Conservation (phyloP, 1,140 invertebrate genomes). For the Acromyrmex heyeri region DNA sequence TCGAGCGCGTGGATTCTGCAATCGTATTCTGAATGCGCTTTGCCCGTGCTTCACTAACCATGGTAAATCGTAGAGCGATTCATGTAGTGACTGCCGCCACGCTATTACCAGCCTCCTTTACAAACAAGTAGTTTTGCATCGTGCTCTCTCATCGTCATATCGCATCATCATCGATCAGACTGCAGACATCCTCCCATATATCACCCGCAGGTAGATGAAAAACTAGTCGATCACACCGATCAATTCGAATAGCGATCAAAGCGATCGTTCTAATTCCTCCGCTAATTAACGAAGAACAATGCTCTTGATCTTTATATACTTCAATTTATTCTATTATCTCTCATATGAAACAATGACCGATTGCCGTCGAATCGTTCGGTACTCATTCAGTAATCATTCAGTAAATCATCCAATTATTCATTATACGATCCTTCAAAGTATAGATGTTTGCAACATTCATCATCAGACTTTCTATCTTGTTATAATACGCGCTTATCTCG, state of each 20-base stretch:
- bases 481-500: background rate
- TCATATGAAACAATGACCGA: background rate
- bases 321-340: background rate
- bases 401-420: constrained; percentile 27
- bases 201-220: constrained; percentile 39
- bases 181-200: constrained; percentile 42
- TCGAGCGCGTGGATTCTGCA: constrained; percentile 86
- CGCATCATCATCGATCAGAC: constrained; percentile 42
- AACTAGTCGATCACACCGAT: constrained; percentile 34
- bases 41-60: constrained; percentile 86
- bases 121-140: constrained; percentile 60
- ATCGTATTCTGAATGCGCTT: constrained; percentile 84
- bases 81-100: constrained; percentile 41
- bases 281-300: background rate
- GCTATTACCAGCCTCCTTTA: constrained; percentile 39
- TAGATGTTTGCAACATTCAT: constrained; percentile 32
- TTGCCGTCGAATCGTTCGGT: constrained; percentile 32
- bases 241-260: constrained; percentile 7
- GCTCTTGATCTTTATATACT: background rate
- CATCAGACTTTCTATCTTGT: background rate
- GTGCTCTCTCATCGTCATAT: constrained; percentile 31
- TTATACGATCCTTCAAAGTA: background rate
- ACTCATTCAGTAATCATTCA: background rate
- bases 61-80: constrained; percentile 85
- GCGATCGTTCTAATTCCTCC: background rate